Evolutionary conservation across 2,888 invertebrate species (phyloP).

Genomic region (Drosophila planitibia): DNA sequence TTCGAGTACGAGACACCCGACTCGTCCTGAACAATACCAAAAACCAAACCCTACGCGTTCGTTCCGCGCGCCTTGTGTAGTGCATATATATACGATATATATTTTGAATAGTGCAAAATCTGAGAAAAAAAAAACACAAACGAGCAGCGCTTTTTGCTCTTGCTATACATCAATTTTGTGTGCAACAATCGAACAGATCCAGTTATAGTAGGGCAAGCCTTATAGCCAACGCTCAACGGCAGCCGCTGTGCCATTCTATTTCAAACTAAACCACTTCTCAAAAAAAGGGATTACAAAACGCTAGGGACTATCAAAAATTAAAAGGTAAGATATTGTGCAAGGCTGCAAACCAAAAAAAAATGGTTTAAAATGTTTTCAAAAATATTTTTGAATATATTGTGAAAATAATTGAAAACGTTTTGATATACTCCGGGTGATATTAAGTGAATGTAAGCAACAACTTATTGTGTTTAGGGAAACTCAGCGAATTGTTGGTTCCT

Average conservation of each 20-base stretch:
- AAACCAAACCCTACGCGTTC: conserved; percentile 28
- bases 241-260: conserved; percentile 46
- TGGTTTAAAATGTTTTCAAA: not conserved
- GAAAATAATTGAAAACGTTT: not conserved
- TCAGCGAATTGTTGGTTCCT: not conserved
- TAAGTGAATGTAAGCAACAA: not conserved
- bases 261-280: conserved; percentile 32
- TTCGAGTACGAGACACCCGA: conserved; percentile 21
- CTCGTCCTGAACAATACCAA: conserved; percentile 52
- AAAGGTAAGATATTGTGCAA: conserved; percentile 47
- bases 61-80: conserved; percentile 31
- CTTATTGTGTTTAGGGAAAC: not conserved
- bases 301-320: conserved; percentile 58
- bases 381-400: not conserved
- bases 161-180: conserved; percentile 32
- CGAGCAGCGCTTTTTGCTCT: conserved; percentile 40
- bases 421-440: not conserved
- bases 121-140: conserved; percentile 30
- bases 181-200: conserved; percentile 51
- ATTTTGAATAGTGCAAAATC: conserved; percentile 24
- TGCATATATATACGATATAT: conserved; percentile 19
- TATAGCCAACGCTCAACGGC: conserved; percentile 30
- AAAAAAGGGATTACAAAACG: conserved; percentile 60
- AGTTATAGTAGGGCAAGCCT: conserved; percentile 25
- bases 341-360: not conserved